phyloP scores from a whole-genome alignment of 2,888 invertebrate genomes.

The Cabera pusaria region DNA sequence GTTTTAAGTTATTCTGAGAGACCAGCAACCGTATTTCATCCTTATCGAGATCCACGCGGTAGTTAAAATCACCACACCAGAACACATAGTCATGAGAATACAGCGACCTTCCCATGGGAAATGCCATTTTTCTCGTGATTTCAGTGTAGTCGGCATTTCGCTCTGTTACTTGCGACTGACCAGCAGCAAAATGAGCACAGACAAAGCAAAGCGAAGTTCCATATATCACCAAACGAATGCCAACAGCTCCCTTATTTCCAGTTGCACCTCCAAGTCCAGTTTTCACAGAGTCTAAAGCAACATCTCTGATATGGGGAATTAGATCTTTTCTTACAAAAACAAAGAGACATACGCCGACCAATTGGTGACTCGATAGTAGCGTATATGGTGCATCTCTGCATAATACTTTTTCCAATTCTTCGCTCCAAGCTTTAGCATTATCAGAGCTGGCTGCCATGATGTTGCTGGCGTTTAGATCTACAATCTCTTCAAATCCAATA shows the following conservation, averaged over 20 bases:
- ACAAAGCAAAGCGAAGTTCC: conserved; percentile 98
- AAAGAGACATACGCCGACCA: conserved; percentile 98
- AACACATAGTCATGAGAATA: conserved; percentile 99
- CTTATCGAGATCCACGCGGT: conserved; percentile 97
- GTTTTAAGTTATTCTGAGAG: conserved; percentile 87
- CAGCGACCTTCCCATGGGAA: conserved; percentile 95
- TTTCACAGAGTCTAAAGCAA: conserved; percentile 97
- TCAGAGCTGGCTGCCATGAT: conserved; percentile 97
- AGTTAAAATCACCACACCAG: conserved; percentile 99
- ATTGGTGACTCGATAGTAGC: conserved; percentile 95
- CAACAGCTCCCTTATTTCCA: conserved; percentile 98
- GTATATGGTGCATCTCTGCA: conserved; percentile 95
- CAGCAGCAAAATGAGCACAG: conserved; percentile 99
- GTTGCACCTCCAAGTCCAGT: conserved; percentile 99
- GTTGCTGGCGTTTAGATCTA: conserved; percentile 98
- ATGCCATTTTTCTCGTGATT: conserved; percentile 94
- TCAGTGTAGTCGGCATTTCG: conserved; percentile 98
- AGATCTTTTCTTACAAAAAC: conserved; percentile 95
- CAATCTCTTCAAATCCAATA: conserved; percentile 99
- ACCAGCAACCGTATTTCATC: conserved; percentile 95
- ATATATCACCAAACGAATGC: conserved; percentile 94
- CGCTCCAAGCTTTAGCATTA: conserved; percentile 97
- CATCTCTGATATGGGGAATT: conserved; percentile 94
- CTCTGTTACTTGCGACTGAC: conserved; percentile 97
- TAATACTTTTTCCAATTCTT: conserved; percentile 95